phyloP scores from a whole-genome alignment of 2,113 vertebrate genomes.

The Steatornis caripensis region DNA sequence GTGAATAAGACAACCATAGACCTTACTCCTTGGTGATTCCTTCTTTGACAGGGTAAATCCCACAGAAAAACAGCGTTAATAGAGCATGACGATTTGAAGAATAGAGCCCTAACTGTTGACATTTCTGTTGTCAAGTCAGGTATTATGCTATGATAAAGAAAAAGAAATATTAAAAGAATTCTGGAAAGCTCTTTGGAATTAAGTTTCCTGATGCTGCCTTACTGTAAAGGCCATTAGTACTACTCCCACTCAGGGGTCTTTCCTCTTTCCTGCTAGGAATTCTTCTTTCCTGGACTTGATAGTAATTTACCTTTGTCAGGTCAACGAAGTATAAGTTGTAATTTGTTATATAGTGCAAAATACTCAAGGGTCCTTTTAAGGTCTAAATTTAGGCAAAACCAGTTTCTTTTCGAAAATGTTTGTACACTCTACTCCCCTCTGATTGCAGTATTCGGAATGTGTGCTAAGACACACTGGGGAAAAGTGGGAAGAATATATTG shows the following conservation, averaged over 20 bases:
- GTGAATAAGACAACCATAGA: constrained; percentile 66
- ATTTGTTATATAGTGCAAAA: not conserved
- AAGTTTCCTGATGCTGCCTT: constrained; percentile 64
- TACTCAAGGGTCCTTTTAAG: not conserved
- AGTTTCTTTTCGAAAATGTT: not conserved
- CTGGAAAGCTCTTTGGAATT: constrained; percentile 51
- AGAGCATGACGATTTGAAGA: constrained; percentile 72
- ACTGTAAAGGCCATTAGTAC: constrained; percentile 54
- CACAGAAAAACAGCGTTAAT: constrained; percentile 70
- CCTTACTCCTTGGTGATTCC: constrained; percentile 69
- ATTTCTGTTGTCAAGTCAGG: constrained; percentile 72
- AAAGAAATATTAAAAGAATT: constrained; percentile 66
- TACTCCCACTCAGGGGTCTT: constrained; percentile 46
- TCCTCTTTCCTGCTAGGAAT: constrained; percentile 49
- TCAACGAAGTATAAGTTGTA: not conserved
- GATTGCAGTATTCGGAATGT: not conserved
- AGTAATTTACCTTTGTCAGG: not conserved
- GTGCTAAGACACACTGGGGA: not conserved
- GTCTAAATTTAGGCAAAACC: not conserved
- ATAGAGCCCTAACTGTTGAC: constrained; percentile 68
- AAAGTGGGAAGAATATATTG: not conserved
- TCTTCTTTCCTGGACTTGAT: not conserved
- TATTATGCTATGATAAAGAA: constrained; percentile 68
- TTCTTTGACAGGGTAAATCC: constrained; percentile 73
- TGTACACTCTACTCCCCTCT: not conserved